phyloP scores from a whole-genome alignment of 1,140 invertebrate genomes.

The Chironomus tepperi region DNA sequence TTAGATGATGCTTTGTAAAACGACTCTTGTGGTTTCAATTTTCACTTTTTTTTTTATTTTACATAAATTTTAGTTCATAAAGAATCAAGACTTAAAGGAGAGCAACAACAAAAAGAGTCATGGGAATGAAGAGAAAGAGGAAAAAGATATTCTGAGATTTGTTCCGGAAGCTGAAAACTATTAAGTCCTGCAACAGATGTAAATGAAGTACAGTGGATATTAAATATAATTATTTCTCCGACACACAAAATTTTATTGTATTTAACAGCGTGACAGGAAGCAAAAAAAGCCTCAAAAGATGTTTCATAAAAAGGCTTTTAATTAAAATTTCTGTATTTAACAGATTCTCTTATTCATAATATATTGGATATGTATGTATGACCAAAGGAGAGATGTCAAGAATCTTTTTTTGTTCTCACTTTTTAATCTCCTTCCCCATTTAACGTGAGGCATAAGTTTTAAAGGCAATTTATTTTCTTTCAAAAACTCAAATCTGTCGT shows the following conservation, averaged over 20 bases:
- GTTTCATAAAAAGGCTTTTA: neutral
- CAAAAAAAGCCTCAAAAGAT: constrained; percentile 5
- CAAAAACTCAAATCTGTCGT: neutral
- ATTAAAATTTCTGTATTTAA: neutral
- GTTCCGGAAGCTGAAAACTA: constrained; percentile 1
- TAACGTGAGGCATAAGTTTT: neutral
- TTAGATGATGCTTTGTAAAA: neutral
- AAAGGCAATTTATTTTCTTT: neutral
- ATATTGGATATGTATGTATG: neutral
- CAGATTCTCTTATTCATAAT: neutral
- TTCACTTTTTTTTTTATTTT: neutral
- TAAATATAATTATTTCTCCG: neutral
- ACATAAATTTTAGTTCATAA: no score
- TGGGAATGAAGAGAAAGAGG: neutral
- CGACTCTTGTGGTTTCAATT: constrained; percentile 6
- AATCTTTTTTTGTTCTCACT: neutral
- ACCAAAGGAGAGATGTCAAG: neutral
- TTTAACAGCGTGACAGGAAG: constrained; percentile 3
- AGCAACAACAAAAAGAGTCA: neutral
- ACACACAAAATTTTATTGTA: neutral
- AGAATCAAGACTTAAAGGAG: neutral
- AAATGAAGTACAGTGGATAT: constrained; percentile 12
- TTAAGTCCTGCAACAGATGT: constrained; percentile 1
- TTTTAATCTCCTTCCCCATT: neutral
- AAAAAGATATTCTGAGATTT: neutral